Evolutionary conservation across 2,888 invertebrate species (phyloP), one percentile per base, ranked within the genome.

Genomic region (Seladonia tumulorum): DNA sequence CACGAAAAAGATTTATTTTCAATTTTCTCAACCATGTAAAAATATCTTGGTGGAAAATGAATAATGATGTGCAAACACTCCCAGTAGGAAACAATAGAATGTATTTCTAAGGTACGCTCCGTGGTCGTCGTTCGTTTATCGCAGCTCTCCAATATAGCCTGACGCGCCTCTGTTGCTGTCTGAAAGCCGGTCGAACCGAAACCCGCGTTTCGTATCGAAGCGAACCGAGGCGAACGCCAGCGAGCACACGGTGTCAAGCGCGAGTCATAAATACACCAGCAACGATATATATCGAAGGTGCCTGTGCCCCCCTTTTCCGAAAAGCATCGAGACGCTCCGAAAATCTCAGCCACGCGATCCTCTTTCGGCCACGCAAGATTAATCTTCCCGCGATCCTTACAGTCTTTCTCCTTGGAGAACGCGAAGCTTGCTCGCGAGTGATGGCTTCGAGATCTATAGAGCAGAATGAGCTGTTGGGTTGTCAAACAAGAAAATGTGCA

Each of bases 211-310:
- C 12, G 60, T 60, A 60, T 66, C 66, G 66, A 66, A 66, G 8
- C 66, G 66, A 66, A 18, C 18, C 63, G 63, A 63, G 63, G 66
- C 66, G 66, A 29, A 53, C 53, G 29, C 66, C 66, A 35, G 68
- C 68, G 39, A 39, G 72, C 72, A 29, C 25, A 29, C 49, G 12
- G 72, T 72, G 76, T 81, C 75, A 66, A 73, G 57, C 74, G 29
- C 79, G 45, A 70, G 79, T 85, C 85, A 78, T 85, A 83, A 85
- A 85, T 83, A 85, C 83, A 74, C 76, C 73, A 53, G 76, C 53
- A 83, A 68, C 76, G 81, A 53, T 53, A 81, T 83, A 83, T 83
- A 83, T 76, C 85, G 85, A 83, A 72, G 82, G 57, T 68, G 39
- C 1, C 22, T 68, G 68, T 68, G 68, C 12, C 60, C 73, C 72